Evolutionary conservation across 2,797 vertebrate species (phyloP).

Genomic region (Sebastes kiyomatsui): DNA sequence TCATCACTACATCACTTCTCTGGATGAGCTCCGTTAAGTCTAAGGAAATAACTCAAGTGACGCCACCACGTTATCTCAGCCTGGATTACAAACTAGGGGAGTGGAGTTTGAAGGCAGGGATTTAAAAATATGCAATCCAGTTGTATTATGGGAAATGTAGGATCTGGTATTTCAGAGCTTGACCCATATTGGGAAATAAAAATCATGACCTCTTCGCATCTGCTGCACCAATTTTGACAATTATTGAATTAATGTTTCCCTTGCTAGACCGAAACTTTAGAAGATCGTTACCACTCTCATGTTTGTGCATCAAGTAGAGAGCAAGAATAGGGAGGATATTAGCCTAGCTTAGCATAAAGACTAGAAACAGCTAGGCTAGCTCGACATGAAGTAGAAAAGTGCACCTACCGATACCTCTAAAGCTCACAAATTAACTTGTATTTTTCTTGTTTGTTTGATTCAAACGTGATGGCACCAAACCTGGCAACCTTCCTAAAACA

Average conservation of each 20-base stretch:
- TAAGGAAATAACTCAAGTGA: not conserved
- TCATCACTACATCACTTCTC: not conserved
- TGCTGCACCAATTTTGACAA: not conserved
- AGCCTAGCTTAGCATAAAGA: not conserved
- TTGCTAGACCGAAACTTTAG: not conserved
- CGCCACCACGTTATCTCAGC: not conserved
- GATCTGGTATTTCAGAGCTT: not conserved
- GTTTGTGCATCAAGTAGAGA: not conserved
- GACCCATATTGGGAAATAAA: not conserved
- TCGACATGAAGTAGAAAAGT: not conserved
- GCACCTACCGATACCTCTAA: not conserved
- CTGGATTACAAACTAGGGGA: not conserved
- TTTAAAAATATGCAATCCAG: not conserved
- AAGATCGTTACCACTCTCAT: not conserved
- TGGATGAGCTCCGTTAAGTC: not conserved
- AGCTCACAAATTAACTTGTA: not conserved
- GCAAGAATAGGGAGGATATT: not conserved
- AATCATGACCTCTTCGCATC: not conserved
- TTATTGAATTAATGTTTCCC: not conserved
- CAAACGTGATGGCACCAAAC: not conserved
- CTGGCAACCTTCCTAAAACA: not conserved
- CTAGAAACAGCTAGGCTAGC: not conserved
- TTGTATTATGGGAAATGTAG: too few species aligned
- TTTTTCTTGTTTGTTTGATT: not conserved
- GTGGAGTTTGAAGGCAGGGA: not conserved